Evolutionary conservation across 2,113 vertebrate species (phyloP), one percentile per base, ranked within the genome.

Genomic region (Osmerus mordax): DNA sequence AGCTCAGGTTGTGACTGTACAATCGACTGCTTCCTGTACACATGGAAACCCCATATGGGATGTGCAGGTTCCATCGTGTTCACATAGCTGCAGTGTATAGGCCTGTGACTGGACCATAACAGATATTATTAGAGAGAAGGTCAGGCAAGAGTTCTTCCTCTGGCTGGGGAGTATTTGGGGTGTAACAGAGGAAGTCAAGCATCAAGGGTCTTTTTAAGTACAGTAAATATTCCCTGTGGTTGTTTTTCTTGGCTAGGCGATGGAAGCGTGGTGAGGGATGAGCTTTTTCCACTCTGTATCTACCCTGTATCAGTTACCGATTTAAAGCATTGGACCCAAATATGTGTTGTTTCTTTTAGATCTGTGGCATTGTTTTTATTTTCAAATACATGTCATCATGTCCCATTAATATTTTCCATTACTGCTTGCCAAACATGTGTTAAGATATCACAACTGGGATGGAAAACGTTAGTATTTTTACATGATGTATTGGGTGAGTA

Each of bases 241-340:
- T 77, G 67, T 77, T 87, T 78, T 87, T 83, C 65, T 80, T 87
- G 78, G 67, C 83, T 62, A 67, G 25, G 16, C 61, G 51, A 69
- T 65, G 60, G 41, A 76, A 71, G 65, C 60, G 69, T 76, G 73
- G 21, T 69, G 7, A 77, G 65, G 41, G 11, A 77, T 69, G 23
- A 65, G 9, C 4, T 73, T 76, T 64, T 83, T 85, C 73, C 74
- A 77, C 65, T 23, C 8, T 11, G 41, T 71, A 47, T 47, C 41
- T 47, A 47, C 41, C 41, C 41, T 47, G 9, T 47, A 47, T 47
- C 41, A 47, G 41, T 11, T 47, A 47, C 7, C 41, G 5, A 47
- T 47, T 47, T 47, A 71, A 60, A n/a, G 47, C 25, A 4, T 66
- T 73, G 3, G 56, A 68, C 15, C 8, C 68, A 67, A 76, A 74